Conservation (phyloP, 2,113 vertebrate species). For the Cryptotis parvus region DNA sequence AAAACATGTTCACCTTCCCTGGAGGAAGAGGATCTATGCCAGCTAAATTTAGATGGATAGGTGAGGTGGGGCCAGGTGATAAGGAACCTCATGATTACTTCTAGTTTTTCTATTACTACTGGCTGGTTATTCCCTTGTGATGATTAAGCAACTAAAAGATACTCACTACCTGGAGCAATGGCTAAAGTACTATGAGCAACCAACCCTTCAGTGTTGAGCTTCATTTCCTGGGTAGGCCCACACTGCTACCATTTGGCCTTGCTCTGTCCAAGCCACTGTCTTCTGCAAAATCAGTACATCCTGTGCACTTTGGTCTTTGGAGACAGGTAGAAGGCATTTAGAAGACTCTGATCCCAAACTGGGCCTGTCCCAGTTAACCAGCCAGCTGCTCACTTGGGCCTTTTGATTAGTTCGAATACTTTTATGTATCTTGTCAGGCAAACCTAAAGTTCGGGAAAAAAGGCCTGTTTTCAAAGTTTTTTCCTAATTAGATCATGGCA, state of each 20-base stretch:
- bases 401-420: constrained; percentile 61
- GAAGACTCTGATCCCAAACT: constrained; percentile 60
- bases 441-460: not conserved
- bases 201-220: not conserved
- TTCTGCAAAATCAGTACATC: not conserved
- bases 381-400: constrained; percentile 35
- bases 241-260: not conserved
- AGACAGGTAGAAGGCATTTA: constrained; percentile 66
- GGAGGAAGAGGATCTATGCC: not conserved
- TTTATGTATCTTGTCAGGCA: constrained; percentile 71
- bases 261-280: not conserved
- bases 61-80: not conserved
- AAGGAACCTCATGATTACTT: not conserved
- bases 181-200: not conserved
- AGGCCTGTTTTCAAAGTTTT: constrained; percentile 42
- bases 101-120: not conserved
- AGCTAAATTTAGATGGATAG: too few species aligned
- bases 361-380: constrained; percentile 40
- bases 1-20: not conserved
- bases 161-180: not conserved
- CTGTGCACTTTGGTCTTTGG: constrained; percentile 12
- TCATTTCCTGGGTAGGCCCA: not conserved
- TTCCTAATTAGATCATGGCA: constrained; percentile 59
- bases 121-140: not conserved
- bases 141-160: not conserved